Conservation (phyloP, 2,888 invertebrate genomes). For the Blastobasis adustella region DNA sequence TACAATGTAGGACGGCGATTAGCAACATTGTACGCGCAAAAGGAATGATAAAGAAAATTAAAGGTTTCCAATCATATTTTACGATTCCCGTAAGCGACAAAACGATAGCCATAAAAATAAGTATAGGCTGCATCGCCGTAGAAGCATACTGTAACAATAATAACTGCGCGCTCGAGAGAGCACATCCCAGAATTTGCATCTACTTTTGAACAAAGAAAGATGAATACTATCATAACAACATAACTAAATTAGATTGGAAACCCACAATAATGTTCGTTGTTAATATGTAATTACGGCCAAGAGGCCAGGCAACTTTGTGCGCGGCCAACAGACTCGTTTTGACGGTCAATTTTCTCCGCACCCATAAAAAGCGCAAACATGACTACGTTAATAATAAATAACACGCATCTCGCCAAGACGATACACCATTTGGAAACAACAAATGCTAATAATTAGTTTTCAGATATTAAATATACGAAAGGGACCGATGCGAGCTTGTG, state of each 20-base stretch:
- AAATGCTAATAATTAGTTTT: slow-evolving; percentile 51
- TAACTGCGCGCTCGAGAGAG: background rate
- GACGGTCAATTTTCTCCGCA: slow-evolving; percentile 48
- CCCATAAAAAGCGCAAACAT: slow-evolving; percentile 50
- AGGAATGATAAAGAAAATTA: slow-evolving; percentile 67
- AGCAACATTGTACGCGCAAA: slow-evolving; percentile 57
- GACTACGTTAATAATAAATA: slow-evolving; percentile 57
- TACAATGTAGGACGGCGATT: slow-evolving; percentile 48
- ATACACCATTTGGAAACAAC: slow-evolving; percentile 48
- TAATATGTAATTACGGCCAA: slow-evolving; percentile 31
- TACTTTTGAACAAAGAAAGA: slow-evolving; percentile 2
- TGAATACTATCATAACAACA: slow-evolving; percentile 11
- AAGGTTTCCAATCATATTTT: slow-evolving; percentile 66
- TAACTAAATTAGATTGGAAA: slow-evolving; percentile 19
- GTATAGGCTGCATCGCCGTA: slow-evolving; percentile 32
- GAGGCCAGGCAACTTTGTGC: slow-evolving; percentile 41
- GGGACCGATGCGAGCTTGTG: slow-evolving; percentile 23
- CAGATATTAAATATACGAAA: slow-evolving; percentile 37
- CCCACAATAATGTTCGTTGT: slow-evolving; percentile 15
- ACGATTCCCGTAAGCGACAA: slow-evolving; percentile 66
- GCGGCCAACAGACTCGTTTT: slow-evolving; percentile 29
- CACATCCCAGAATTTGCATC: background rate
- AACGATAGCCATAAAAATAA: slow-evolving; percentile 56
- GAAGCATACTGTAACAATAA: slow-evolving; percentile 13
- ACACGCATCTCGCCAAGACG: slow-evolving; percentile 43